Percentiles rank a stretch among this genome's conserved stretches.
These are phyloP conservation scores for Neoniphon sammara DNA, from an alignment of 2,797 vertebrate genomes.

Conservation along the genomic window DNA sequence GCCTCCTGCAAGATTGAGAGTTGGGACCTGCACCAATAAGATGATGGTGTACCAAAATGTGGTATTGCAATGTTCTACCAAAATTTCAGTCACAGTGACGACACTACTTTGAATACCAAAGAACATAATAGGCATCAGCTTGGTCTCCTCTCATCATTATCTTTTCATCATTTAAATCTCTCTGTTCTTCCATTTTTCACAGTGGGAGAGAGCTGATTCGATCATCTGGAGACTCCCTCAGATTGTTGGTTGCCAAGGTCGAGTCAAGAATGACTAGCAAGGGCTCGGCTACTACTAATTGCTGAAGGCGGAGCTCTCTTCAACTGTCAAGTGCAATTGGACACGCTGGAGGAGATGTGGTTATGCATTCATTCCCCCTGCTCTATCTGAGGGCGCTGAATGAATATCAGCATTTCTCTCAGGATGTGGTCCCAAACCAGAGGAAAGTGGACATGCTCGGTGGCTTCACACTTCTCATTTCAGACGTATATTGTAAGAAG, in stretches of 20 bases:
- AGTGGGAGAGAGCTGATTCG: conserved; percentile 84
- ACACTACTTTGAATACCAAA: too few species aligned
- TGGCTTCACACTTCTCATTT: conserved; percentile 20
- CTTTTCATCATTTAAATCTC: not conserved
- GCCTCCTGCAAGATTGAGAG: too few species aligned
- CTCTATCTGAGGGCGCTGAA: conserved; percentile 28
- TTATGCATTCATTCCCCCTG: conserved; percentile 21
- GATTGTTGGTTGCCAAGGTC: conserved; percentile 81
- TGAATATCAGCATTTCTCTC: conserved; percentile 25
- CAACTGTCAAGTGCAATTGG: conserved; percentile 36
- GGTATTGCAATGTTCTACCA: too few species aligned
- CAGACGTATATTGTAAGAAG: not conserved
- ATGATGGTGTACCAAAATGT: too few species aligned
- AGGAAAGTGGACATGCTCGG: conserved; percentile 18
- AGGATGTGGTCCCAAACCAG: conserved; percentile 31
- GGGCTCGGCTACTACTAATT: conserved; percentile 59
- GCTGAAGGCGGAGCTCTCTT: conserved; percentile 57
- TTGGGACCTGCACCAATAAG: too few species aligned
- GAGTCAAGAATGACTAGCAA: conserved; percentile 52
- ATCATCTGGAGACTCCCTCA: conserved; percentile 78
- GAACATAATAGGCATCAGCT: not conserved
- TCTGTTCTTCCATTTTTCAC: conserved; percentile 15
- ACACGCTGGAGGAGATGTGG: conserved; percentile 17
- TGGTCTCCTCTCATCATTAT: too few species aligned
- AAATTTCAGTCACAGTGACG: too few species aligned